phyloP scores from a whole-genome alignment of 2,888 invertebrate species.

The Macroteleia sp. region DNA sequence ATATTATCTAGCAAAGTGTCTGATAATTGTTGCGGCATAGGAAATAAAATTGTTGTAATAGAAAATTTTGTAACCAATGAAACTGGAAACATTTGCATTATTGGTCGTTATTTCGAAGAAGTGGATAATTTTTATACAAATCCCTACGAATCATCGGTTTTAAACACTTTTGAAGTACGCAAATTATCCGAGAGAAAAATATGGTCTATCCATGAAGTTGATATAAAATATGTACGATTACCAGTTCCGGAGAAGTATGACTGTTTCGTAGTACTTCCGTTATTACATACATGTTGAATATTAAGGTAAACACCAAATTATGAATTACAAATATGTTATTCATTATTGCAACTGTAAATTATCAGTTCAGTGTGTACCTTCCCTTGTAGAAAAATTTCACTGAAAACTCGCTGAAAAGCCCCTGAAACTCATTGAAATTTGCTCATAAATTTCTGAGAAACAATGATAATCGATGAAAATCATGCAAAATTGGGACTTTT shows the following conservation, averaged over 20 bases:
- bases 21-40: slow-evolving; percentile 20
- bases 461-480: too few species aligned
- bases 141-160: slow-evolving; percentile 8
- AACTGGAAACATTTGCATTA: slow-evolving; percentile 17
- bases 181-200: not conserved
- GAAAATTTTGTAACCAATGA: slow-evolving; percentile 21
- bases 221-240: slow-evolving; percentile 7
- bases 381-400: too few species aligned
- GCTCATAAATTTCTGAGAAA: too few species aligned
- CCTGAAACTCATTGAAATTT: too few species aligned
- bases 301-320: too few species aligned
- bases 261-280: not conserved
- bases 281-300: too few species aligned
- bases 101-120: slow-evolving; percentile 17
- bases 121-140: slow-evolving; percentile 11
- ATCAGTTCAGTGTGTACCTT: too few species aligned
- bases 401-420: too few species aligned
- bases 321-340: too few species aligned
- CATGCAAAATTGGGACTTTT: too few species aligned
- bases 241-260: slow-evolving; percentile 8
- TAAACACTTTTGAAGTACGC: not conserved
- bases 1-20: not conserved
- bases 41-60: slow-evolving; percentile 13
- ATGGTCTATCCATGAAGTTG: not conserved
- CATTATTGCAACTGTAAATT: too few species aligned